Conservation (phyloP, 1,140 invertebrate genomes). For the Pseudomyrmex concolor region DNA sequence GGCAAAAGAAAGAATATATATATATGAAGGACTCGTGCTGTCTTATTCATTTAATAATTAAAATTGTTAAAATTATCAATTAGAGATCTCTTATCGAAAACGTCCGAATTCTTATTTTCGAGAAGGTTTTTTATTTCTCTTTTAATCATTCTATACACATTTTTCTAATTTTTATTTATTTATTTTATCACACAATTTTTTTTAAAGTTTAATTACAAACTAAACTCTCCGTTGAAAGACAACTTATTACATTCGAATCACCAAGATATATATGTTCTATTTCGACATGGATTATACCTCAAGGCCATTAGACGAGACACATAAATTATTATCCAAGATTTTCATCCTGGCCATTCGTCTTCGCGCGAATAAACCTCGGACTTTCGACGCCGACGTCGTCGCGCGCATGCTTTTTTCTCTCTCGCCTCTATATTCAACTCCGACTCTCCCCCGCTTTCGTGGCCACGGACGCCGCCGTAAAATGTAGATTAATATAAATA, state of each 20-base stretch:
- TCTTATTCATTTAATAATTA: conserved; percentile 35
- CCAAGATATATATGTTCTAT: conserved; percentile 5
- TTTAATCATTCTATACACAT: too few species aligned
- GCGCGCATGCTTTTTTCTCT: conserved; percentile 16
- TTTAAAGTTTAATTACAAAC: not conserved
- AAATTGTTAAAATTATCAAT: conserved; percentile 32
- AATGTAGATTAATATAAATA: conserved; percentile 84
- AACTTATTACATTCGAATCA: conserved; percentile 8
- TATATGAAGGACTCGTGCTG: not conserved
- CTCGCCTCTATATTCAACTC: not conserved
- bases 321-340: conserved; percentile 77
- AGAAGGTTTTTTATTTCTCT: not conserved
- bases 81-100: conserved; percentile 14
- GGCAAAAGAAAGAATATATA: conserved; percentile 38
- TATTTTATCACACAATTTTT: not conserved
- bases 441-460: conserved; percentile 35
- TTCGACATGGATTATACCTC: conserved; percentile 38
- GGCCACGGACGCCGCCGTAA: conserved; percentile 74
- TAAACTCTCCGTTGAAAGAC: not conserved
- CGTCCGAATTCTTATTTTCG: not conserved
- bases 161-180: not conserved
- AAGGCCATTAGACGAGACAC: conserved; percentile 52
- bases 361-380: conserved; percentile 70
- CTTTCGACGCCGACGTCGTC: conserved; percentile 52
- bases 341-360: conserved; percentile 65